These are phyloP conservation scores for Thera britannica DNA, from an alignment of 2,888 invertebrate genomes.

Conservation along the genomic window DNA sequence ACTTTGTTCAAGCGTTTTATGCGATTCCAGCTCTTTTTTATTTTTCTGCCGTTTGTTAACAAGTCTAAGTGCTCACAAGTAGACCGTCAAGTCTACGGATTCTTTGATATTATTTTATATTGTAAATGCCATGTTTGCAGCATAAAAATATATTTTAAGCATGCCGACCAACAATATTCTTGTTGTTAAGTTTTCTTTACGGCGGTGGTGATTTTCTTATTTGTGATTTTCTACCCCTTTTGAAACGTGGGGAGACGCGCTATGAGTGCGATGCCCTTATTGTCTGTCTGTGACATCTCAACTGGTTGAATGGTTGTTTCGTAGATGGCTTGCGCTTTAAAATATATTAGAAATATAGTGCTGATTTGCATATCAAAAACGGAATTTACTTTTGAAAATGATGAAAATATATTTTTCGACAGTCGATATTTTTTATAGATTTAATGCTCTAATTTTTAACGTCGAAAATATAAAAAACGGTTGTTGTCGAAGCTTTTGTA, in stretches of 20 bases:
- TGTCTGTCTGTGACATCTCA: slow-evolving; percentile 17
- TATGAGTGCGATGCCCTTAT: slow-evolving; percentile 19
- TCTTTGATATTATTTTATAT: neutral
- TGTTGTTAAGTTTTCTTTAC: slow-evolving; percentile 7
- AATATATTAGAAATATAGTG: neutral
- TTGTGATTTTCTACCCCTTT: slow-evolving; percentile 7
- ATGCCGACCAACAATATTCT: neutral
- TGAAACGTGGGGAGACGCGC: slow-evolving; percentile 11
- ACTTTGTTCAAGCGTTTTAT: neutral
- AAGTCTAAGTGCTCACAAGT: neutral
- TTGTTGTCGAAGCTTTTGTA: slow-evolving; percentile 5
- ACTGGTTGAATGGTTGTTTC: slow-evolving; percentile 13
- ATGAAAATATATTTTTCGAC: too few relatives aligned
- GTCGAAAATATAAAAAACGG: neutral
- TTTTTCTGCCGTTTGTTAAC: neutral
- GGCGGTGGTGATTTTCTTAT: slow-evolving; percentile 6
- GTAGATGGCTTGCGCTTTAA: neutral
- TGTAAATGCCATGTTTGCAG: neutral
- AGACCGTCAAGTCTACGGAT: neutral
- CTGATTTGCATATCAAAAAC: neutral
- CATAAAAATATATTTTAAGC: neutral
- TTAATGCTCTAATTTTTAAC: too few relatives aligned
- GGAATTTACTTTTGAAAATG: neutral
- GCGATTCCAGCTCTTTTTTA: neutral
- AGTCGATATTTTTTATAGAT: too few relatives aligned